phyloP scores from a whole-genome alignment of 2,113 vertebrate genomes.

The Leucosticte australis region DNA sequence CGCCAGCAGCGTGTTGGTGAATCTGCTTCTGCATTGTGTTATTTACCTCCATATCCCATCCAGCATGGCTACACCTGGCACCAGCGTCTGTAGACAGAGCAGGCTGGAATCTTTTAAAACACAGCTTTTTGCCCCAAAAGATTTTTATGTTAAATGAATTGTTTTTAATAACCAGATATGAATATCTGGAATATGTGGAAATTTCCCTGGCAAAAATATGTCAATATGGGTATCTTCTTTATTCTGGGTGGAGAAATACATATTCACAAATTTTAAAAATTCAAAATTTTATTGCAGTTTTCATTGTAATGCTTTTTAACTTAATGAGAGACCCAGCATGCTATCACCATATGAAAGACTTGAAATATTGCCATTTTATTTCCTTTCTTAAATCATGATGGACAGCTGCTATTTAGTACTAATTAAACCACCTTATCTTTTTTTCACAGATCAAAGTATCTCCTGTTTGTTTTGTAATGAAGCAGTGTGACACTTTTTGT shows the following conservation, averaged over 20 bases:
- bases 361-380: slow-evolving; percentile 21
- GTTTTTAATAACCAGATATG: background rate
- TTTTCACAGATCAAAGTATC: slow-evolving; percentile 57
- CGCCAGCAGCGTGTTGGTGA: background rate
- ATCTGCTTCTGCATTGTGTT: background rate
- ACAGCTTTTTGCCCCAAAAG: background rate
- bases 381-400: slow-evolving; percentile 49
- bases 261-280: background rate
- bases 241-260: background rate
- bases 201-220: background rate
- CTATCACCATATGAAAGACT: background rate
- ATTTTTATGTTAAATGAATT: background rate
- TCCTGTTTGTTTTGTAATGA: slow-evolving; percentile 63
- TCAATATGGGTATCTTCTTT: background rate
- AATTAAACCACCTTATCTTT: slow-evolving; percentile 62
- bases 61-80: background rate
- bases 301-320: background rate
- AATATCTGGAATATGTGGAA: background rate
- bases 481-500: slow-evolving; percentile 35
- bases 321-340: background rate
- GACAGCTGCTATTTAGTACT: slow-evolving; percentile 36
- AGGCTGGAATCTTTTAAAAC: background rate
- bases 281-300: background rate
- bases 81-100: background rate
- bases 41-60: background rate